phyloP scores from a whole-genome alignment of 92 coral and sea anemone genomes.

The Muricea muricata region DNA sequence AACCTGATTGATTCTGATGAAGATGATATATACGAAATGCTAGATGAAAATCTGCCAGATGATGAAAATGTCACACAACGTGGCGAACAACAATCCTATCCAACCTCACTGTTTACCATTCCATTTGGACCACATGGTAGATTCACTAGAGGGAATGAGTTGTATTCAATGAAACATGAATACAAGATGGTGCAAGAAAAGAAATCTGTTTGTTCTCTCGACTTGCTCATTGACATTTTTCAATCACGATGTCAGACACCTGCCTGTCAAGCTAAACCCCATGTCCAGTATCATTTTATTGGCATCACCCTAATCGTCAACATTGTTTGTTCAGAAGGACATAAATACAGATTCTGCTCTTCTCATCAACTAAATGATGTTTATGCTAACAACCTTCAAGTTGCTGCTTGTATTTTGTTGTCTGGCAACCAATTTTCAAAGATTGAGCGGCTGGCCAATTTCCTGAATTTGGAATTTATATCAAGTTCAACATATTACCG shows the following conservation, averaged over 20 bases:
- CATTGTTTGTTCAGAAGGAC: conserved; percentile 3
- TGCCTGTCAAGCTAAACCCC: background rate
- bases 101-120: too few species aligned
- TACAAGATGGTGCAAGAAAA: background rate
- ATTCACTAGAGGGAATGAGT: background rate
- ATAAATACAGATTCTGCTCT: conserved; percentile 26
- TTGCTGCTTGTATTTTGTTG: conserved; percentile 36
- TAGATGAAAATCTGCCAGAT: too few species aligned
- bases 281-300: conserved; percentile 31
- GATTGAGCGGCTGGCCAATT: conserved; percentile 12
- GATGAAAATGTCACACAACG: too few species aligned
- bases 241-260: conserved; percentile 3
- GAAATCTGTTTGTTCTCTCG: conserved; percentile 19
- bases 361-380: conserved; percentile 28
- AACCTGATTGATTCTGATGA: too few species aligned
- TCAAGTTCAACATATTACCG: conserved; percentile 56
- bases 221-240: conserved; percentile 27
- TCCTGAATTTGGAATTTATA: conserved; percentile 44
- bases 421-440: conserved; percentile 30
- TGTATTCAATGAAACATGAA: background rate
- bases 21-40: too few species aligned
- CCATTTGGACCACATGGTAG: background rate
- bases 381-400: conserved; percentile 37
- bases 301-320: conserved; percentile 33
- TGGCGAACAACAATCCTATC: too few species aligned